These are phyloP conservation scores for Serinus canaria DNA, from an alignment of 2,113 vertebrate genomes.

Conservation along the genomic window DNA sequence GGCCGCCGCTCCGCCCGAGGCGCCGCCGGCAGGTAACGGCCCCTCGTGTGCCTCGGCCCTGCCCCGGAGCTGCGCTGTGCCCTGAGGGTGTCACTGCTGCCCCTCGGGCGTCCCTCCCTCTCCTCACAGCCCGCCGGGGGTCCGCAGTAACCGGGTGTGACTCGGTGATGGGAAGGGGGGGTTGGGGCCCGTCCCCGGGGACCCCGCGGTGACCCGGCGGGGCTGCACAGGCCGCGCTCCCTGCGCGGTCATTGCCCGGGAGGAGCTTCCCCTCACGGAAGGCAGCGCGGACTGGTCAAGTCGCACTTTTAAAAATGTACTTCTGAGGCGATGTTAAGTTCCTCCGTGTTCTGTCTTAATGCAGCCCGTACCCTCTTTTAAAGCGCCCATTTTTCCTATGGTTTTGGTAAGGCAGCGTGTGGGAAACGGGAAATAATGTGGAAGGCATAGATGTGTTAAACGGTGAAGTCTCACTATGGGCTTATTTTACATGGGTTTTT, in stretches of 20 bases:
- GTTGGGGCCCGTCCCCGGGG: accelerated
- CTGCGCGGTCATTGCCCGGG: neutral
- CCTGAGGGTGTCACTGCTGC: neutral
- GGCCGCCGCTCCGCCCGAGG: neutral
- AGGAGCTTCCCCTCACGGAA: neutral
- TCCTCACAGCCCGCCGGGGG: neutral
- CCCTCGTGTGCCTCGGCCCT: neutral
- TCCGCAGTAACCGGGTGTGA: neutral
- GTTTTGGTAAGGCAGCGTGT: neutral
- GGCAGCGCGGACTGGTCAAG: accelerated
- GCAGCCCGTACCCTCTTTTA: accelerated
- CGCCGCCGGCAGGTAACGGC: constrained; percentile 16
- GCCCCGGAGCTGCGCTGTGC: too few relatives aligned
- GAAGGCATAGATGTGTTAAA: neutral
- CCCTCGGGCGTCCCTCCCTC: accelerated
- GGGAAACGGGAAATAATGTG: neutral
- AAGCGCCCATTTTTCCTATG: accelerated
- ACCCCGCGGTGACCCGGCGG: neutral
- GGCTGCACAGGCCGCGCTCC: neutral
- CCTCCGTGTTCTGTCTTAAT: accelerated
- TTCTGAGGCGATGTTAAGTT: neutral
- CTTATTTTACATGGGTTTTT: accelerated
- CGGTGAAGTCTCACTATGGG: accelerated
- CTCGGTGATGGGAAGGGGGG: neutral
- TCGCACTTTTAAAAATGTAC: accelerated